Conservation (phyloP, 2,113 vertebrate species). For the Axis porcinus region DNA sequence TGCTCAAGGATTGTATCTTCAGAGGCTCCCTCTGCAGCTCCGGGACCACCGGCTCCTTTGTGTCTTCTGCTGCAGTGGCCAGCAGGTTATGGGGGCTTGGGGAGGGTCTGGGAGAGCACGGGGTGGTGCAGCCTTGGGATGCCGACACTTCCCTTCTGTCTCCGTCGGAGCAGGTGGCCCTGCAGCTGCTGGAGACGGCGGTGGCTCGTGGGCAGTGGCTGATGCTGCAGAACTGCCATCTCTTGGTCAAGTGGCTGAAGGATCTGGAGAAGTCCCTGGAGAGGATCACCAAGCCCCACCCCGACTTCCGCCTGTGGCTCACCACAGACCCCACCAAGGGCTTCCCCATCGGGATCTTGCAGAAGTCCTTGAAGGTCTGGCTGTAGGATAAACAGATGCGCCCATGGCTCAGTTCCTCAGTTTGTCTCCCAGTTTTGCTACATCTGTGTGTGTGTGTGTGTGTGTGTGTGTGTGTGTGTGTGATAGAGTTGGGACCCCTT, state of each 20-base stretch:
- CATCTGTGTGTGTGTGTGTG: accelerated
- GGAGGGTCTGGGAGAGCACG: accelerated
- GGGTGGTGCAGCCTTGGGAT: accelerated
- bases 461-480: too few relatives aligned
- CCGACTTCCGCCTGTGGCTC: conserved; percentile 95
- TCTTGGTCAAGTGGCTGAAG: conserved; percentile 93
- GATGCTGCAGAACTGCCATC: conserved; percentile 97
- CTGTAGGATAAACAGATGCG: accelerated
- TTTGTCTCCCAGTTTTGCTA: background rate
- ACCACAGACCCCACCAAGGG: conserved; percentile 93
- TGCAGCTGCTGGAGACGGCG: conserved; percentile 89
- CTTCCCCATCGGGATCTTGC: conserved; percentile 95
- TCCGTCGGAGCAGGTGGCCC: conserved; percentile 81
- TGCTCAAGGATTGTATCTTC: background rate
- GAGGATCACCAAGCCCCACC: conserved; percentile 87
- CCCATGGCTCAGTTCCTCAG: accelerated
- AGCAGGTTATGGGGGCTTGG: accelerated
- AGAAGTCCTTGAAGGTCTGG: conserved; percentile 93
- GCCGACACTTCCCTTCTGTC: accelerated
- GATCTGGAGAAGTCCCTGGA: conserved; percentile 93
- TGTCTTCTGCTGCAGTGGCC: background rate
- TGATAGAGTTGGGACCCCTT: accelerated
- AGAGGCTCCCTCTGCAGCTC: background rate
- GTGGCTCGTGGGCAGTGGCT: conserved; percentile 91
- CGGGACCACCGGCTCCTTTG: accelerated